Evolutionary conservation across 2,797 vertebrate genomes (phyloP).

Genomic region (Chromis chromis): DNA sequence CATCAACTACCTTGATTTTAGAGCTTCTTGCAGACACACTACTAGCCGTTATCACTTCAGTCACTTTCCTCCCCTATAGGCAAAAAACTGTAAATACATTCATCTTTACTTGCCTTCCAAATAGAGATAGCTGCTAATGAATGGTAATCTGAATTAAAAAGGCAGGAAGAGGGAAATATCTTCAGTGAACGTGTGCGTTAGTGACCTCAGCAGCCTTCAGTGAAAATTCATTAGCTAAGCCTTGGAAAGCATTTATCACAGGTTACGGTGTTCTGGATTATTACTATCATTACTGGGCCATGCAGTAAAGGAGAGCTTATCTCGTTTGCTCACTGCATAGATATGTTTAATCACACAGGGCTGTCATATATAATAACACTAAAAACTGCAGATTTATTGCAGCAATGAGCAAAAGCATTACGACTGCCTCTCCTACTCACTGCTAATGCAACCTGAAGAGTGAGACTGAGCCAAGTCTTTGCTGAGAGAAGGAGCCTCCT

Average conservation of each 20-base stretch:
- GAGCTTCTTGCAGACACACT: not conserved
- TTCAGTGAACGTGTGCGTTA: not conserved
- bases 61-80: not conserved
- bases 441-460: slow-evolving; percentile 36
- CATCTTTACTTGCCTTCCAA: not conserved
- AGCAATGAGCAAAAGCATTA: slow-evolving; percentile 29
- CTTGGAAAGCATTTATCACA: slow-evolving; percentile 59
- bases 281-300: slow-evolving; percentile 59
- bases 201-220: slow-evolving; percentile 42
- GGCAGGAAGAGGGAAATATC: not conserved
- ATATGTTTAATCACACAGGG: slow-evolving; percentile 58
- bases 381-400: slow-evolving; percentile 55
- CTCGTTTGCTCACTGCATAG: slow-evolving; percentile 48
- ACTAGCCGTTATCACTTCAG: not conserved
- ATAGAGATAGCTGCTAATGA: slow-evolving; percentile 7
- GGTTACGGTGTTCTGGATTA: slow-evolving; percentile 70
- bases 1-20: no score
- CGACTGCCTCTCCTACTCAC: slow-evolving; percentile 34
- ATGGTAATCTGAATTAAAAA: slow-evolving; percentile 15
- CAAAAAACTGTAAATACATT: slow-evolving; percentile 1
- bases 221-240: slow-evolving; percentile 61
- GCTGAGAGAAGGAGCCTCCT: slow-evolving; percentile 36
- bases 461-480: slow-evolving; percentile 41
- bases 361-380: slow-evolving; percentile 50
- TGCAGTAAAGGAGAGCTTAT: slow-evolving; percentile 62